Percentiles rank a stretch among this genome's conserved stretches.
These are phyloP conservation scores for Nanorana parkeri DNA, from an alignment of 2,113 vertebrate species.

Conservation along the genomic window DNA sequence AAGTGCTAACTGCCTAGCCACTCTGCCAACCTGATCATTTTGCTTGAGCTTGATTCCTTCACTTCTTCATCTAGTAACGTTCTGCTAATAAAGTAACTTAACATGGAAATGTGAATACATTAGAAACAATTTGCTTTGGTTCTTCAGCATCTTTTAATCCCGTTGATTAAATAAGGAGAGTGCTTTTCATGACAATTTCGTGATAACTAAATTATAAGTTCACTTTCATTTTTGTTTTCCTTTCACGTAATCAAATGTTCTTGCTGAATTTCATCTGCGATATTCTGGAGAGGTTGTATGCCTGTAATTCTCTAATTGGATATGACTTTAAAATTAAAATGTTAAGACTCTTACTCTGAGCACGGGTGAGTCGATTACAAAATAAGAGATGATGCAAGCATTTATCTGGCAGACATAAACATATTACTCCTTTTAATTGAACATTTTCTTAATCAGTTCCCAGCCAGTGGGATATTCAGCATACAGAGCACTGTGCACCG, in stretches of 20 bases:
- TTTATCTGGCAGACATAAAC: conserved; percentile 66
- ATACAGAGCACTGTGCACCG: neutral
- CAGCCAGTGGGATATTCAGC: conserved; percentile 22
- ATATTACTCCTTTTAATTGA: conserved; percentile 53
- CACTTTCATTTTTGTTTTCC: conserved; percentile 6
- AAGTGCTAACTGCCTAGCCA: too few species aligned
- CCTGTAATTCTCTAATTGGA: conserved; percentile 68
- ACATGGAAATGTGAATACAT: neutral
- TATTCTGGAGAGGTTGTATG: conserved; percentile 62
- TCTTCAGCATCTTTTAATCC: conserved; percentile 10
- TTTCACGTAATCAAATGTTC: conserved; percentile 59
- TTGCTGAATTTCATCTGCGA: conserved; percentile 60
- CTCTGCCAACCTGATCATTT: too few species aligned
- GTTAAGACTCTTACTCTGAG: conserved; percentile 67
- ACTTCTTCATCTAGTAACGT: neutral
- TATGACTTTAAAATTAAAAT: conserved; percentile 72
- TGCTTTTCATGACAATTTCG: conserved; percentile 51
- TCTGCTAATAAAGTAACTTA: conserved; percentile 2
- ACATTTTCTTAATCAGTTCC: conserved; percentile 56
- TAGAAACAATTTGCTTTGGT: conserved; percentile 16
- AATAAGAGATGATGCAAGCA: conserved; percentile 67
- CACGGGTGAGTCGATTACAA: conserved; percentile 72
- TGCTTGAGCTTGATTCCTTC: too few species aligned
- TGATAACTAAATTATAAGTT: conserved; percentile 53
- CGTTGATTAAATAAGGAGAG: conserved; percentile 39